Evolutionary conservation across 2,113 vertebrate genomes (phyloP).

Genomic region (Numida meleagris): DNA sequence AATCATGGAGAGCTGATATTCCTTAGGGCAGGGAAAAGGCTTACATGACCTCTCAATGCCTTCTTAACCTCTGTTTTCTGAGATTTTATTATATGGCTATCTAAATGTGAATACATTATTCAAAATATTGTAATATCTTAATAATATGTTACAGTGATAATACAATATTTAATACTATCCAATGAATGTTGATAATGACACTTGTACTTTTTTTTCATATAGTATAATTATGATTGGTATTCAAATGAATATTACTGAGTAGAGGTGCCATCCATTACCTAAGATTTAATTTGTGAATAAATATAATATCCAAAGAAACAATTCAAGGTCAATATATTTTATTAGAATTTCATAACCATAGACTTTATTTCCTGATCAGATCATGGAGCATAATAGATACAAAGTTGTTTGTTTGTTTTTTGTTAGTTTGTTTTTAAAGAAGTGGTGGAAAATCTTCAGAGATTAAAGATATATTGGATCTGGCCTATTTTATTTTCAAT

Average conservation of each 20-base stretch:
- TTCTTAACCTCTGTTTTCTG: neutral
- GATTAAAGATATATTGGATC: neutral
- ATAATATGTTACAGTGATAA: neutral
- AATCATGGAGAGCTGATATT: neutral
- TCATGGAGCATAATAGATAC: neutral
- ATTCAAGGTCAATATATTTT: slow-evolving; percentile 1
- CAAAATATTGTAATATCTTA: neutral
- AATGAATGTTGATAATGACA: neutral
- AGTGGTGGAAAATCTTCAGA: neutral
- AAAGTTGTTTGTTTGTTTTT: neutral
- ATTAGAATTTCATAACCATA: neutral
- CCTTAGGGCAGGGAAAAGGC: neutral
- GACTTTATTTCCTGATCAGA: neutral
- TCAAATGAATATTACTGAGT: neutral
- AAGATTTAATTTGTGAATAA: neutral
- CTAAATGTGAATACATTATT: slow-evolving; percentile 14
- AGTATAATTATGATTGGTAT: neutral
- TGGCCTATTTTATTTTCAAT: neutral
- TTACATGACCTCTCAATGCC: neutral
- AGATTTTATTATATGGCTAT: neutral
- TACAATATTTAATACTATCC: neutral
- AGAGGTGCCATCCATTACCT: neutral
- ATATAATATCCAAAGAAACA: neutral
- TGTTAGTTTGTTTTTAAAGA: neutral
- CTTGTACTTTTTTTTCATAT: neutral